These are phyloP conservation scores for Eremophila alpestris DNA, from an alignment of 2,797 vertebrate species.

Conservation along the genomic window DNA sequence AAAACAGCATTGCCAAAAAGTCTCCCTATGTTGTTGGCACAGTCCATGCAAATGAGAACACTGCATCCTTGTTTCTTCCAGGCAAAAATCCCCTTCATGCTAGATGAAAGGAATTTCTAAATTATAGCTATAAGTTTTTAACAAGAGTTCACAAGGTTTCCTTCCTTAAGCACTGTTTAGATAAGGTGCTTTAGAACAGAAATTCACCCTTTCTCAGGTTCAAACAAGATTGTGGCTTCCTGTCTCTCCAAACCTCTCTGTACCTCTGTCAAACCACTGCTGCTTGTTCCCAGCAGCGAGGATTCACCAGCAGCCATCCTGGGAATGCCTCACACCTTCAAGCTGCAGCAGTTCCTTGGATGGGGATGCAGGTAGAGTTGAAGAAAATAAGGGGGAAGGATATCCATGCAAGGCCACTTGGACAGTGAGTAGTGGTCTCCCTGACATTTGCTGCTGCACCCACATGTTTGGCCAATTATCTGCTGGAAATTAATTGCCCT, in stretches of 20 bases:
- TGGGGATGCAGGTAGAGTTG: background rate
- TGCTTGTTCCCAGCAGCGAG: background rate
- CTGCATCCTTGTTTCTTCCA: conserved; percentile 41
- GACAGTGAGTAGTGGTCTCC: rapidly evolving
- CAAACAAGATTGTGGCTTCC: background rate
- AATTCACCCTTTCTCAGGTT: conserved; percentile 24
- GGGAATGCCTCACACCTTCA: rapidly evolving
- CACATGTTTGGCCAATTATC: background rate
- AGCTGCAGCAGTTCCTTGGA: rapidly evolving
- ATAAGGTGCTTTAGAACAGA: conserved; percentile 29
- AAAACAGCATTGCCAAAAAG: background rate
- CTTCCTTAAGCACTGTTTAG: conserved; percentile 30
- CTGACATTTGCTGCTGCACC: background rate
- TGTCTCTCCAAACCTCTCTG: background rate
- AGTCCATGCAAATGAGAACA: conserved; percentile 41
- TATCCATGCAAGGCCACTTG: background rate
- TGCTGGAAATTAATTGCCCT: background rate
- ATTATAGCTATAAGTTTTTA: conserved; percentile 52
- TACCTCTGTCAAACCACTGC: background rate
- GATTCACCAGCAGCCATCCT: background rate
- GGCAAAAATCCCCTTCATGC: conserved; percentile 17
- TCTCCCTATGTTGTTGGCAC: background rate
- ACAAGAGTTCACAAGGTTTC: conserved; percentile 40
- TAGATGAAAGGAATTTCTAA: conserved; percentile 57
- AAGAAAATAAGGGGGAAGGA: background rate